Base-by-base conservation (phyloP, 2,888 invertebrate genomes). In the Cybosia mesomella region DNA sequence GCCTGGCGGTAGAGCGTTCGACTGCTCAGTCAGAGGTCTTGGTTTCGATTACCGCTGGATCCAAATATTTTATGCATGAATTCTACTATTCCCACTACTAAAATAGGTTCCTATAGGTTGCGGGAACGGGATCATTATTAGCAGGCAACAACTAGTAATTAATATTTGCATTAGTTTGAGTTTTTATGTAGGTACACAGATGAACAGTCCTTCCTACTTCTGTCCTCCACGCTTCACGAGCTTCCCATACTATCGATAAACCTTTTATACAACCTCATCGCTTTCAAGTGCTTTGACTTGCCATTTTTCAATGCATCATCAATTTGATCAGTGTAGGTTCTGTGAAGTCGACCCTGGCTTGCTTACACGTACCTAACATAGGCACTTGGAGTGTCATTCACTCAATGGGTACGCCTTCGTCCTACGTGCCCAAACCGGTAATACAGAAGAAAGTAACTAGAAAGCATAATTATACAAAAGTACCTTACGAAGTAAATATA, bases 381-480 rank as follows among this genome's bases (percentile, higher is more conserved):
- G 39, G 43, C 5, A 18, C 13, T 43, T 43, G 18, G 18, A 18
- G 7, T 43, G 3, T 43, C 43, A 28, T 28, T 18, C 7, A 18
- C 43, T 18, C 43, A 7, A 18, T 7, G n/a, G n/a, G 18, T 9
- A n/a, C n/a, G 7, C 18, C 18, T 5, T 43, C 7, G 18, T 43
- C 18, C 18, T 43, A 43, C 8, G 18, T 43, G 7, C 8, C 7
- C 15, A 18, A 43, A 43, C 43, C 7, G 43, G 43, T 7, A 49
- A 1, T n/a, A n/a, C n/a, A 49, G n/a, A 49, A n/a, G 49, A 49
- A 49, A 49, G 49, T n/a, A 49, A 49, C n/a, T 49, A n/a, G n/a
- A 49, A 49, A 49, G 49, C n/a, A n/a, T 49, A 49, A 49, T 43
- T 49, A 49, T n/a, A 49, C n/a, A 8, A 49, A 49, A 49, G n/a